phyloP scores from a whole-genome alignment of 2,113 vertebrate genomes.

The Synodontis membranacea region DNA sequence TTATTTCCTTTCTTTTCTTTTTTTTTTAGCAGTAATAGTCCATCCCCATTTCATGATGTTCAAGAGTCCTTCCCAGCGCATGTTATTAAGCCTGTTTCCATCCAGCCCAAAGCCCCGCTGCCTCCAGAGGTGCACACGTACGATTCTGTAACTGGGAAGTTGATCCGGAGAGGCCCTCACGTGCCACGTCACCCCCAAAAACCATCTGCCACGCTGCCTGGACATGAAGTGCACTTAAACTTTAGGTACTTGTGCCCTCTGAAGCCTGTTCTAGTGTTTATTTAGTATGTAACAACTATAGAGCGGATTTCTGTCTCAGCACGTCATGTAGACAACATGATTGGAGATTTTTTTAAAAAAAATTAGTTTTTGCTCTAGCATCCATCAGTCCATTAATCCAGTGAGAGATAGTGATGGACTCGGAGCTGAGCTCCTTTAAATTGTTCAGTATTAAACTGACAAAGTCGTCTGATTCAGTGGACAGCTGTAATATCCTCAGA shows the following conservation, averaged over 20 bases:
- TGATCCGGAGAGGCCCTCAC: conserved; percentile 81
- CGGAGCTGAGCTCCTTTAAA: too few relatives aligned
- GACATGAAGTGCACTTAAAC: conserved; percentile 77
- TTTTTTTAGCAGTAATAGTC: conserved; percentile 82
- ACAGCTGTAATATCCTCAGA: too few relatives aligned
- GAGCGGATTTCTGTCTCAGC: too few relatives aligned
- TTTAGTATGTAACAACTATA: too few relatives aligned
- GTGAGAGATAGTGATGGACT: too few relatives aligned
- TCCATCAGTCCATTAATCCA: too few relatives aligned
- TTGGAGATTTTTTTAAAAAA: too few relatives aligned
- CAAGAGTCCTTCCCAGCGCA: conserved; percentile 72
- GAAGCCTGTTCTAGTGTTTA: background rate
- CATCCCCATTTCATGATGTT: conserved; percentile 77
- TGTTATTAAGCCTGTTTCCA: conserved; percentile 78
- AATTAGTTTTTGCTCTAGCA: too few relatives aligned
- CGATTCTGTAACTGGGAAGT: conserved; percentile 89
- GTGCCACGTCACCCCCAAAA: conserved; percentile 66
- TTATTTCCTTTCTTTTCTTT: background rate
- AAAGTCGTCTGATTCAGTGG: too few relatives aligned
- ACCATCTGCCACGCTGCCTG: conserved; percentile 68
- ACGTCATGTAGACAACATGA: too few relatives aligned
- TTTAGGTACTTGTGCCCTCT: conserved; percentile 79
- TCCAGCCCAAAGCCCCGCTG: conserved; percentile 75
- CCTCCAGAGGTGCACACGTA: conserved; percentile 81
- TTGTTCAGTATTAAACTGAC: too few relatives aligned